Conservation (phyloP, 2,797 vertebrate genomes). For the Sebastes baramenuke region DNA sequence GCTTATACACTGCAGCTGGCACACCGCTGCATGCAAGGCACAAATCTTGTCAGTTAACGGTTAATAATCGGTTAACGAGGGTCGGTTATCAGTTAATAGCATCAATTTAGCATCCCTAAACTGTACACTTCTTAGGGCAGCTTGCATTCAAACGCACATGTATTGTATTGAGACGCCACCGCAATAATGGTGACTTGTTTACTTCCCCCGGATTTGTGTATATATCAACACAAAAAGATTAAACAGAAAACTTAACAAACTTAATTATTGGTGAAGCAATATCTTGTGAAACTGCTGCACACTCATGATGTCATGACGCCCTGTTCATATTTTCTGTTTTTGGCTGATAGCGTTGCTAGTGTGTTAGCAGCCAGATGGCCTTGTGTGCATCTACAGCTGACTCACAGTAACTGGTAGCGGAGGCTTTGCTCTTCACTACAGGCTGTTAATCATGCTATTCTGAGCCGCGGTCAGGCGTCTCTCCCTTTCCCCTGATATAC, state of each 20-base stretch:
- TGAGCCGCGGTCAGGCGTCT: slow-evolving; percentile 47
- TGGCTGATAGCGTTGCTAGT: slow-evolving; percentile 40
- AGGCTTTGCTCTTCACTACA: slow-evolving; percentile 45
- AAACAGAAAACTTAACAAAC: neutral
- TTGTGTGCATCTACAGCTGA: slow-evolving; percentile 61
- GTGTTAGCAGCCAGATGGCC: slow-evolving; percentile 63
- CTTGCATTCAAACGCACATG: no score
- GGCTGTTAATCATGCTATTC: slow-evolving; percentile 62
- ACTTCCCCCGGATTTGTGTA: no score
- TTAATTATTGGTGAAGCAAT: slow-evolving; percentile 3
- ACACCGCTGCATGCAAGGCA: no score
- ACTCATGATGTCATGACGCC: slow-evolving; percentile 41
- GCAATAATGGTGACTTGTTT: no score
- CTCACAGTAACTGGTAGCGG: slow-evolving; percentile 61
- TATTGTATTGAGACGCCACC: no score
- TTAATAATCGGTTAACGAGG: no score
- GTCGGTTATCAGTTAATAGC: no score
- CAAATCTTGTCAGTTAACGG: no score
- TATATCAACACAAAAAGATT: neutral
- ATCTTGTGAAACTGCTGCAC: slow-evolving; percentile 30
- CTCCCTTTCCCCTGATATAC: slow-evolving; percentile 33
- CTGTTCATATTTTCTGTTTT: slow-evolving; percentile 44
- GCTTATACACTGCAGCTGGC: no score
- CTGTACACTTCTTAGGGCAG: no score
- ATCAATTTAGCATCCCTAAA: no score